phyloP scores from a whole-genome alignment of 2,113 vertebrate species.

The Mobula birostris region DNA sequence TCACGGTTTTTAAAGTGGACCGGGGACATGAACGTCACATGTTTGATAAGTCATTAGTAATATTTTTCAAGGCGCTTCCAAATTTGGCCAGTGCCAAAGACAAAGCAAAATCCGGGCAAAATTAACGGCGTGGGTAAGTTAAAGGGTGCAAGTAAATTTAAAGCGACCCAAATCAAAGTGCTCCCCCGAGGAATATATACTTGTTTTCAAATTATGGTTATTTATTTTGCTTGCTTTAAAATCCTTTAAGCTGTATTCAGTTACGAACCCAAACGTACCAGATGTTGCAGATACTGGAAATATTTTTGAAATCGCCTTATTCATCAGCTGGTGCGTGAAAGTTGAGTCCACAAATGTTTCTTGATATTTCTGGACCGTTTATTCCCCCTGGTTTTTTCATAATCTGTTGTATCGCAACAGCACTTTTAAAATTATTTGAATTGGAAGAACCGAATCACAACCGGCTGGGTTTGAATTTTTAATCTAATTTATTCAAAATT shows the following conservation, averaged over 20 bases:
- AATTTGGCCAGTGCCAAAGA: not conserved
- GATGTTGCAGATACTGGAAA: no score
- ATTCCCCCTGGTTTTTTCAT: not conserved
- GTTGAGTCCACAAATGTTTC: not conserved
- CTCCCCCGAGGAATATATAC: constrained; percentile 2
- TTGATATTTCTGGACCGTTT: not conserved
- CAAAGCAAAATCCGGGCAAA: not conserved
- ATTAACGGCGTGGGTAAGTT: not conserved
- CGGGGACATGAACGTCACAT: not conserved
- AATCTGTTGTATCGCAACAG: no score
- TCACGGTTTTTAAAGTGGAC: not conserved
- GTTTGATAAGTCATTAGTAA: not conserved
- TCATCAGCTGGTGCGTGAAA: not conserved
- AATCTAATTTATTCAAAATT: not conserved
- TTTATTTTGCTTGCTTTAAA: not conserved
- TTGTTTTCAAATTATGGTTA: constrained; percentile 24
- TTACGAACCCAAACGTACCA: not conserved
- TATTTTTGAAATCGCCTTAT: not conserved
- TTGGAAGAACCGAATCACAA: not conserved
- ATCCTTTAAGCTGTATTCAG: not conserved
- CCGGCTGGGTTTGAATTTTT: not conserved
- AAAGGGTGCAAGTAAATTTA: not conserved
- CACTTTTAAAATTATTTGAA: not conserved
- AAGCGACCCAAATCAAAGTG: constrained; percentile 1
- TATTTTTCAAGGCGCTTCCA: not conserved